Evolutionary conservation across 2,113 vertebrate species (phyloP).

Genomic region (Narcine bancroftii): DNA sequence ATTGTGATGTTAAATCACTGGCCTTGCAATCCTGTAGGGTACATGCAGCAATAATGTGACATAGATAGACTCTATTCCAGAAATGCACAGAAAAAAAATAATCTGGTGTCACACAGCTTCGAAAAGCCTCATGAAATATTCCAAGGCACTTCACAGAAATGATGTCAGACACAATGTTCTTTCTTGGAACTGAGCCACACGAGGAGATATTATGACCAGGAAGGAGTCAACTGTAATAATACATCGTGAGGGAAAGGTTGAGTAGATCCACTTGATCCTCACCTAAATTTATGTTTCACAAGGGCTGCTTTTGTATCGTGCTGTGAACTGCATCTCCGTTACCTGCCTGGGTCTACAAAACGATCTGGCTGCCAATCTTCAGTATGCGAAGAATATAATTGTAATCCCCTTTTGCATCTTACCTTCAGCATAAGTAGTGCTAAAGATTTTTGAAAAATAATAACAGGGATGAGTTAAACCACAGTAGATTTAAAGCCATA

Average conservation of each 20-base stretch:
- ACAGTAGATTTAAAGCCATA: too few relatives aligned
- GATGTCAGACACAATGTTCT: neutral
- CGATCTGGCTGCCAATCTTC: constrained; percentile 19
- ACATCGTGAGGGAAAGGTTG: neutral
- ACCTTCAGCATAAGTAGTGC: neutral
- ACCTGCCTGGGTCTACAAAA: neutral
- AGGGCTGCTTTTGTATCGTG: neutral
- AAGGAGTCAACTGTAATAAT: neutral
- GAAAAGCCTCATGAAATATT: neutral
- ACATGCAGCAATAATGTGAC: neutral
- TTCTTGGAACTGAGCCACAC: neutral
- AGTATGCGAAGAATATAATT: neutral
- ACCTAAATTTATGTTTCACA: neutral
- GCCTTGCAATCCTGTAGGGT: neutral
- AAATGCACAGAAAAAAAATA: neutral
- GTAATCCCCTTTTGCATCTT: neutral
- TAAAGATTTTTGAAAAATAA: too few relatives aligned
- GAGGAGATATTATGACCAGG: neutral
- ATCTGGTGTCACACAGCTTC: neutral
- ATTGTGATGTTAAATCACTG: neutral
- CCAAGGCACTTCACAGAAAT: neutral
- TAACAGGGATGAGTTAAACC: too few relatives aligned
- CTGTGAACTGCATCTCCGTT: neutral
- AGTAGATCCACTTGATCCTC: neutral
- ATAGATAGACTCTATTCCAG: neutral